Evolutionary conservation across 2,113 vertebrate genomes (phyloP), one percentile per base, ranked within the genome.

Genomic region (Prolemur simus): DNA sequence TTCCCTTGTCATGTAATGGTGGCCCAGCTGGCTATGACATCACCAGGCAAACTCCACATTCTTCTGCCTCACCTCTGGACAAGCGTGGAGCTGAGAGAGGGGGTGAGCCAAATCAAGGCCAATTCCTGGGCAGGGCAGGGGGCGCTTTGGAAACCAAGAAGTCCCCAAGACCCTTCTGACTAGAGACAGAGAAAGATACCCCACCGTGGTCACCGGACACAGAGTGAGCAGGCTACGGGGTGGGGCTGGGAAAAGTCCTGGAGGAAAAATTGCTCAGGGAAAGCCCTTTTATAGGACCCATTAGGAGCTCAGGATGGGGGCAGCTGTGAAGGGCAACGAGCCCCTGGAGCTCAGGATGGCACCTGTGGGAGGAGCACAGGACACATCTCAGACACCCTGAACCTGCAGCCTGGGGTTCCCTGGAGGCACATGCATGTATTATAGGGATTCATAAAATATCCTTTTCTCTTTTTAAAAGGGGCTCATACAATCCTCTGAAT

Each of bases 381-480:
- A 27, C 8, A 25, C 2, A 20, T 37, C 34, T 68, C 37, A 47
- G 71, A 34, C 74, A 89, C 34, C 69, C 78, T 76, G 85, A 96
- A 54, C 45, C 29, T 82, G 23, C n/a, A 88, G 74, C 47, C 39
- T 91, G 18, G 34, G 29, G 64, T 76, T 95, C 69, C 18, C 45
- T 87, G 4, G 27, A 90, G 77, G 63, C 14, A 37, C 47, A 86
- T 78, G 39, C 32, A 47, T 71, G 5, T 9, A 18, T 78, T 47
- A 42, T 7, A 77, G 52, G 29, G 42, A 58, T 32, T 80, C 90
- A 91, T 77, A 83, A 94, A 76, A 82, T 52, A 80, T 25, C n/a
- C 3, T 64, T 87, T 78, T 58, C 74, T 74, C 20, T 87, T 91
- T 93, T 94, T 76, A 54, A 94, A 90, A 96, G 63, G 29, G 34